These are phyloP conservation scores for Pollenia labialis DNA, from an alignment of 2,888 invertebrate genomes.

Conservation along the genomic window DNA sequence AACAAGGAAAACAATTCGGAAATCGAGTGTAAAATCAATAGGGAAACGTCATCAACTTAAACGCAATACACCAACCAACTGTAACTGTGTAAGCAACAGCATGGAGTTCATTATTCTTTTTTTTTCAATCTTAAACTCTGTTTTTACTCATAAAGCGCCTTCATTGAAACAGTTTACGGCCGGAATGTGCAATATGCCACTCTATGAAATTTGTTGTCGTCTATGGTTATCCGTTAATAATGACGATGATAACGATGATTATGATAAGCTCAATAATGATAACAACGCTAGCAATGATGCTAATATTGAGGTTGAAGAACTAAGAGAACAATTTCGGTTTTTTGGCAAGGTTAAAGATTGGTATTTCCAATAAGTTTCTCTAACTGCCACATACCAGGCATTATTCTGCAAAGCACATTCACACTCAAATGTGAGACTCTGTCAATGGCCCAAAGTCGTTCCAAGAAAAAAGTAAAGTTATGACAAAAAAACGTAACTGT, in stretches of 20 bases:
- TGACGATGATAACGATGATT: conserved; percentile 10
- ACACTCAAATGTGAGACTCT: not conserved
- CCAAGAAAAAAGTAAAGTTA: not conserved
- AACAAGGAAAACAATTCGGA: conserved; percentile 1
- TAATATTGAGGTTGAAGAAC: conserved; percentile 23
- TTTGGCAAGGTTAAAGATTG: conserved; percentile 30
- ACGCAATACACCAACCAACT: conserved; percentile 7
- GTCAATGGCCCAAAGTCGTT: conserved; percentile 2
- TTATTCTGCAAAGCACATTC: not conserved
- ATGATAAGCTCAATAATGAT: conserved; percentile 22
- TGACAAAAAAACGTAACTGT: conserved; percentile 55
- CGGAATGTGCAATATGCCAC: conserved; percentile 17
- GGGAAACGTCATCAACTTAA: conserved; percentile 51
- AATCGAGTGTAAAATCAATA: conserved; percentile 63
- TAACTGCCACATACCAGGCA: conserved; percentile 5
- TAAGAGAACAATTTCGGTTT: not conserved
- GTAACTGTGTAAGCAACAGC: conserved; percentile 39
- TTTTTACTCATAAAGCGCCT: not conserved
- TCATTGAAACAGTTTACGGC: not conserved
- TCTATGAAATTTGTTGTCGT: conserved; percentile 56
- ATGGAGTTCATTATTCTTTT: conserved; percentile 22
- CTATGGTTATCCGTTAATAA: conserved; percentile 55
- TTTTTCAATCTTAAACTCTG: conserved; percentile 6
- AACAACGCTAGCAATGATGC: not conserved
- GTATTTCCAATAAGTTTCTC: conserved; percentile 35